A percentile compares a stretch with the other conserved stretches of the same genome.
Conservation (phyloP, 1,140 invertebrate genomes). For the Eueides isabella region DNA sequence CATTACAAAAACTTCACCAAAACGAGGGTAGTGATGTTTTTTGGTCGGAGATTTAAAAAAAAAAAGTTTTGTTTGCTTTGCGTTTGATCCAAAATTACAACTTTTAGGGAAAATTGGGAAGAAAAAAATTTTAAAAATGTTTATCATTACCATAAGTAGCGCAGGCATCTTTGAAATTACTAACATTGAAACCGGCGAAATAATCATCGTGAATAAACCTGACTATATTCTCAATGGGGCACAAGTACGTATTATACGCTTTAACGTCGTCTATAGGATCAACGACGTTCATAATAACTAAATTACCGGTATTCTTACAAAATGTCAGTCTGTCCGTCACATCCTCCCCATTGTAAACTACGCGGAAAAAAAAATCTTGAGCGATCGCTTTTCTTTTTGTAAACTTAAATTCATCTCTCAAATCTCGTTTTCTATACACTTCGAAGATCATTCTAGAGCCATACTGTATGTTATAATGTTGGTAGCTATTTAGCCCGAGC, state of each 20-base stretch:
- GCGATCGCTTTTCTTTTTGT: slow-evolving; percentile 81
- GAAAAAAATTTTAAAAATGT: slow-evolving; percentile 39
- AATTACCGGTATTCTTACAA: slow-evolving; percentile 84
- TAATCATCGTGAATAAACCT: slow-evolving; percentile 93
- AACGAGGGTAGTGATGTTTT: no score
- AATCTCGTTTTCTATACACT: slow-evolving; percentile 84
- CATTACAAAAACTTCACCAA: no score
- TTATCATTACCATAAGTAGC: slow-evolving; percentile 68
- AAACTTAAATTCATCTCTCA: slow-evolving; percentile 80
- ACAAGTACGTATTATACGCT: slow-evolving; percentile 84
- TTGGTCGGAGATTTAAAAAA: no score
- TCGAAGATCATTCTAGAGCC: slow-evolving; percentile 94
- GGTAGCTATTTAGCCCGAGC: slow-evolving; percentile 85
- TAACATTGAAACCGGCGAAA: slow-evolving; percentile 89
- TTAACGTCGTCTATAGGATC: slow-evolving; percentile 61
- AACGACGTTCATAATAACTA: slow-evolving; percentile 61
- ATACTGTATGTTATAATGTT: slow-evolving; percentile 86
- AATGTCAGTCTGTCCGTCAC: slow-evolving; percentile 91
- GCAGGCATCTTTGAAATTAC: slow-evolving; percentile 93
- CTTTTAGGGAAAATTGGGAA: no score
- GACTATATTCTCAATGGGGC: slow-evolving; percentile 92
- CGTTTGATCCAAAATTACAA: no score
- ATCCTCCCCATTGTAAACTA: slow-evolving; percentile 94
- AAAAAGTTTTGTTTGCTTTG: not conserved
- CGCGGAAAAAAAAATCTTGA: slow-evolving; percentile 89